phyloP scores from a whole-genome alignment of 2,113 vertebrate species.

The Gavialis gangeticus region DNA sequence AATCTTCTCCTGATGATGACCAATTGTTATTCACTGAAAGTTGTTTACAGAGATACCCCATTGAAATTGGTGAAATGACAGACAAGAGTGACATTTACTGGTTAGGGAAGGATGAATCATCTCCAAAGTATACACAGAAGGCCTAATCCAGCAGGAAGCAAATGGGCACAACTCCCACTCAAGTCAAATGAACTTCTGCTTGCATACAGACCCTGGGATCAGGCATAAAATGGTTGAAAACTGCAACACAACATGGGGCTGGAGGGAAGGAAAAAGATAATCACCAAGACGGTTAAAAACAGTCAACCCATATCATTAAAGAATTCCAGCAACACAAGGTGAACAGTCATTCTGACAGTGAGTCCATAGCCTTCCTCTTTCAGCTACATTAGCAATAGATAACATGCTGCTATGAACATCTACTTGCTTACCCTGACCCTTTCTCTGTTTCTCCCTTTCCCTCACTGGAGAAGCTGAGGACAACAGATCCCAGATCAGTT shows the following conservation, averaged over 20 bases:
- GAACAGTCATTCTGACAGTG: neutral
- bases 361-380: neutral
- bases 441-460: neutral
- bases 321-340: neutral
- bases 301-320: neutral
- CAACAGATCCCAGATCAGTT: neutral
- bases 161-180: neutral
- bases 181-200: slow-evolving; percentile 7
- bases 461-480: neutral
- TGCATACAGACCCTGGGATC: neutral
- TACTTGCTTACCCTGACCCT: neutral
- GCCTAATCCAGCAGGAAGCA: slow-evolving; percentile 20
- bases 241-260: neutral
- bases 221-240: neutral
- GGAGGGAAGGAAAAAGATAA: neutral
- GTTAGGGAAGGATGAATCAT: slow-evolving; percentile 51
- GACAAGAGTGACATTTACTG: slow-evolving; percentile 26
- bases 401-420: too few relatives aligned
- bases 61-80: slow-evolving; percentile 3
- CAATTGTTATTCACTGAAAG: neutral
- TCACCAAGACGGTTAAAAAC: neutral
- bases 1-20: neutral
- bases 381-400: neutral
- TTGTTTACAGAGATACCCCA: slow-evolving; percentile 16
- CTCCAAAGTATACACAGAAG: neutral